Conservation (phyloP, 2,113 vertebrate genomes). For the Madoqua kirkii region DNA sequence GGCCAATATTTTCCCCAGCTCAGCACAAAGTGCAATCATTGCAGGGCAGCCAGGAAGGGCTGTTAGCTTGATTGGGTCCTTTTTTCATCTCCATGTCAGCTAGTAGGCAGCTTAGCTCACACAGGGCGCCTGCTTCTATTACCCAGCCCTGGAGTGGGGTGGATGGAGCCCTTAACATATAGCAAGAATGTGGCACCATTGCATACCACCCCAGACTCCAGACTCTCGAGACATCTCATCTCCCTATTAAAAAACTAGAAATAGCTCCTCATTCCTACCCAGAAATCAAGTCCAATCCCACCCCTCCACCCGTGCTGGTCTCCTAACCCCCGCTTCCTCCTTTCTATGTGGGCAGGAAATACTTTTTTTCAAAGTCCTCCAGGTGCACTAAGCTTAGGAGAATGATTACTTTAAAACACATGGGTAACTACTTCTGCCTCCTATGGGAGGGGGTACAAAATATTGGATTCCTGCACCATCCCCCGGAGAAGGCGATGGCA, state of each 20-base stretch:
- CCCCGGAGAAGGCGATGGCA: too few species aligned
- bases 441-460: neutral
- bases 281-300: neutral
- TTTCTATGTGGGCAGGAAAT: neutral
- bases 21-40: neutral
- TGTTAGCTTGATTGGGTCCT: neutral
- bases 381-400: neutral
- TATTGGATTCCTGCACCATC: too few species aligned
- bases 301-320: fast-evolving
- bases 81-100: neutral
- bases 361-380: neutral
- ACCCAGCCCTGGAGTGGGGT: fast-evolving
- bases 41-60: neutral
- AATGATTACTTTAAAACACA: neutral
- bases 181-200: neutral
- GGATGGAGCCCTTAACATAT: neutral
- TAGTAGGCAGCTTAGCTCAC: neutral
- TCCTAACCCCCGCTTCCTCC: neutral
- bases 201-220: neutral
- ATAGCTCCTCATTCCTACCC: neutral
- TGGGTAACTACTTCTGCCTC: neutral
- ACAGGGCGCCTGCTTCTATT: neutral
- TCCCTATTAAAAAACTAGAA: neutral
- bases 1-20: neutral
- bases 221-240: neutral